These are phyloP conservation scores for Rhinoraja longicauda DNA, from an alignment of 2,797 vertebrate genomes.

Conservation along the genomic window DNA sequence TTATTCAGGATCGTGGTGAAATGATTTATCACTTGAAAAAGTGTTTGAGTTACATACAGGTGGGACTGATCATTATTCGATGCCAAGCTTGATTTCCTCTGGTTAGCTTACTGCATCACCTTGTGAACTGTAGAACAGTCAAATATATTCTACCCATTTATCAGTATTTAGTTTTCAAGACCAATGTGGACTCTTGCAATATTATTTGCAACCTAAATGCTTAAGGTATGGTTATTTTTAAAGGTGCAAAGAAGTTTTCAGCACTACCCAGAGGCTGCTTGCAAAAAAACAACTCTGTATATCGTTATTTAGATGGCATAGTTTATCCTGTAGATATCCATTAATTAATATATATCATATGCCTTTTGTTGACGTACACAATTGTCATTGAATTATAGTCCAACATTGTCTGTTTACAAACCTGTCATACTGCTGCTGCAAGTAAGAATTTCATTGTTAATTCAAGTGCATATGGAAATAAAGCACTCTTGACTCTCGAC, in stretches of 20 bases:
- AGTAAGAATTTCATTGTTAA: no score
- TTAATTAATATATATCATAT: not conserved
- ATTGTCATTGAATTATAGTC: not conserved
- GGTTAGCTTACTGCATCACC: constrained; percentile 95
- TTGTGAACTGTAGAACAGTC: constrained; percentile 76
- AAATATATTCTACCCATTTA: constrained; percentile 71
- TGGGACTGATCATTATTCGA: constrained; percentile 86
- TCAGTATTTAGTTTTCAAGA: constrained; percentile 72
- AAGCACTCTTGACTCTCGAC: no score
- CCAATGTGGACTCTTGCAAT: constrained; percentile 39
- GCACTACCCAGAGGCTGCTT: not conserved
- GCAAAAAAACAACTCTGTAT: no score
- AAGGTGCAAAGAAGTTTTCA: not conserved
- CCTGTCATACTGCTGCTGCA: no score
- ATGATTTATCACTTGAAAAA: constrained; percentile 98
- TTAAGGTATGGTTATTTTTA: not conserved
- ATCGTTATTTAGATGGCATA: no score
- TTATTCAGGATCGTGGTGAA: constrained; percentile 62
- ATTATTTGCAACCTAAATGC: not conserved
- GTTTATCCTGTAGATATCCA: not conserved
- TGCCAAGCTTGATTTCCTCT: constrained; percentile 98
- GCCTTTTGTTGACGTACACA: not conserved
- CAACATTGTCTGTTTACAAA: no score
- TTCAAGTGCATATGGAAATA: no score
- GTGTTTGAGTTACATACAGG: constrained; percentile 89